These are phyloP conservation scores for Ceratosolen solmsi DNA, from an alignment of 1,140 invertebrate genomes.

Conservation along the genomic window DNA sequence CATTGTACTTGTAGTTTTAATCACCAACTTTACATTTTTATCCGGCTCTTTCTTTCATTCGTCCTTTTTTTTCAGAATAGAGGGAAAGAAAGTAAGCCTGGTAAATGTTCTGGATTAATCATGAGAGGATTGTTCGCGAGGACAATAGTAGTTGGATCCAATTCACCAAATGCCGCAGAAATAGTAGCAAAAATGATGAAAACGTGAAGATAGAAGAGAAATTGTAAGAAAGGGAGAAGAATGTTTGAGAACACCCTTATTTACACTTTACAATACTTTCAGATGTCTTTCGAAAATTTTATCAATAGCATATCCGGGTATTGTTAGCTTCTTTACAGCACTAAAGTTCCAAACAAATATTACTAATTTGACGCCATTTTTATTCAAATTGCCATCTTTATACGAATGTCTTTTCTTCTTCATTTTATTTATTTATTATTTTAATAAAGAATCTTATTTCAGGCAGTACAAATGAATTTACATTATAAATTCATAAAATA, in stretches of 20 bases:
- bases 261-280: neutral
- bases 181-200: slow-evolving; percentile 10
- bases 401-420: too few relatives aligned
- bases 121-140: slow-evolving; percentile 39
- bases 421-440: too few relatives aligned
- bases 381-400: too few relatives aligned
- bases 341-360: neutral
- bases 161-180: slow-evolving; percentile 23
- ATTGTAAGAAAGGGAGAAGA: neutral
- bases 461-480: too few relatives aligned
- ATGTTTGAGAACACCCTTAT: neutral
- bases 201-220: neutral
- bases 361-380: neutral
- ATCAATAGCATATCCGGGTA: slow-evolving; percentile 9
- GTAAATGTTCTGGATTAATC: slow-evolving; percentile 48
- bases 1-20: neutral
- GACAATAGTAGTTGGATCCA: slow-evolving; percentile 42
- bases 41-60: neutral
- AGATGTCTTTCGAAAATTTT: too few relatives aligned
- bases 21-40: neutral
- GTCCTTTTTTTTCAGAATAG: neutral
- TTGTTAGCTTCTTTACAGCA: slow-evolving; percentile 6
- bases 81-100: slow-evolving; percentile 4
- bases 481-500: too few relatives aligned
- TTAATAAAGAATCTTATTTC: too few relatives aligned